phyloP scores from a whole-genome alignment of 2,797 vertebrate species.

The Choloepus didactylus region DNA sequence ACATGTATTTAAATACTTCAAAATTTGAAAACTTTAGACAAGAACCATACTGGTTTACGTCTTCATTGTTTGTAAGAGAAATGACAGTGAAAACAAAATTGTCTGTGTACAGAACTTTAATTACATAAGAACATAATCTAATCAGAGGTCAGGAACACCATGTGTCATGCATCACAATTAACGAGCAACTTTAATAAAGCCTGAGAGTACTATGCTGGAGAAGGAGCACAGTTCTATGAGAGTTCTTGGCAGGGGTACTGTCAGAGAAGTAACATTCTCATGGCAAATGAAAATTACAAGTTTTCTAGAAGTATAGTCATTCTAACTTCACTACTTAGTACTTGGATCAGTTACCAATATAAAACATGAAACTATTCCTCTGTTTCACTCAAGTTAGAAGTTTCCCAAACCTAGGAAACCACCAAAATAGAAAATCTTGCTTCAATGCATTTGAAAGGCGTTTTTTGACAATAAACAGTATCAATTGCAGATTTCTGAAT shows the following conservation, averaged over 20 bases:
- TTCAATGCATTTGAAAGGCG: neutral
- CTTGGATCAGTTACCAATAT: neutral
- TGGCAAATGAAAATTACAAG: neutral
- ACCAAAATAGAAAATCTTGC: conserved; percentile 10
- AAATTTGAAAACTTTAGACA: conserved; percentile 44
- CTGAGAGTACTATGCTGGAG: neutral
- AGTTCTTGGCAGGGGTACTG: neutral
- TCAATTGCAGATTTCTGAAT: conserved; percentile 39
- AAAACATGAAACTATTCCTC: neutral
- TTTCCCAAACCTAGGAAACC: neutral
- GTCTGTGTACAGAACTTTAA: conserved; percentile 31
- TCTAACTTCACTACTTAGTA: neutral
- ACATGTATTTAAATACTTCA: conserved; percentile 9
- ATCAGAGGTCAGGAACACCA: neutral
- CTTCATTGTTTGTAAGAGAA: conserved; percentile 15
- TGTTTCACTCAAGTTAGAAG: neutral
- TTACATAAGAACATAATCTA: neutral
- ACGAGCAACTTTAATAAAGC: neutral
- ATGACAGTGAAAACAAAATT: conserved; percentile 11
- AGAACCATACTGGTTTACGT: neutral
- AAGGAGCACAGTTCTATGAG: neutral
- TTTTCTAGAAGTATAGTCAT: neutral
- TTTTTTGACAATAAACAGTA: neutral
- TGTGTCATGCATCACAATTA: no score
- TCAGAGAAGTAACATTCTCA: neutral